Evolutionary conservation across 2,113 vertebrate species (phyloP), one percentile per base, ranked within the genome.

Genomic region (Nerophis ophidion): DNA sequence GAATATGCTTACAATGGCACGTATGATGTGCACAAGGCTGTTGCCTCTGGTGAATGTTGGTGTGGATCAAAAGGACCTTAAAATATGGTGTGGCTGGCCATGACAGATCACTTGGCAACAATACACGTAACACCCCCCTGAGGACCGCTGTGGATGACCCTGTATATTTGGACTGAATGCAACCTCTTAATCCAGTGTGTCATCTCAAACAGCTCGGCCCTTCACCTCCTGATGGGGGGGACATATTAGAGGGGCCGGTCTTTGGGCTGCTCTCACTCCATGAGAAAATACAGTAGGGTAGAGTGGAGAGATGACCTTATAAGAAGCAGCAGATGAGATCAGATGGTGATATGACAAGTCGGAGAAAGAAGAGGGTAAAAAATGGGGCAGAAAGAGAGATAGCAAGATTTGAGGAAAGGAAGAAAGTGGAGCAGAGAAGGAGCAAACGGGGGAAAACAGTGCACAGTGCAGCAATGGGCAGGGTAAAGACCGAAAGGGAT

Each of bases 31-130:
- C 48, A 8, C 34, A 62, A 60, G 64, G 53, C 45, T 63, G 57
- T 53, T 51, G 74, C 72, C 81, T 66, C 66, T 65, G 71, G 74
- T 74, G 73, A 70, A 52, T 54, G 57, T 46, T 71, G 68, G 54
- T 53, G 64, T 58, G 71, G 57, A 84, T 84, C 81, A 79, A 77
- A 79, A 81, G 71, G 70, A 51, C 63, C 69, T 60, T 67, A 65
- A 81, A 75, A 86, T 79, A 63, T 77, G 71, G 80, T 82, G 73
- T 81, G 70, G 74, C 66, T 72, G 65, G 53, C 74, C 75, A 52
- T 81, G 81, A 84, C 80, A 79, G 77, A 81, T 79, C 77, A 81
- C 72, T 74, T 60, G 71, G 76, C 47, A 57, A 79, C 73, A 71
- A 72, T 71, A 54, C 58, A 59, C 70, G 66, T 71, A 74, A 66